Percentiles rank a stretch among this genome's conserved stretches.
These are phyloP conservation scores for Callinectes sapidus DNA, from an alignment of 2,888 invertebrate genomes.

Conservation along the genomic window DNA sequence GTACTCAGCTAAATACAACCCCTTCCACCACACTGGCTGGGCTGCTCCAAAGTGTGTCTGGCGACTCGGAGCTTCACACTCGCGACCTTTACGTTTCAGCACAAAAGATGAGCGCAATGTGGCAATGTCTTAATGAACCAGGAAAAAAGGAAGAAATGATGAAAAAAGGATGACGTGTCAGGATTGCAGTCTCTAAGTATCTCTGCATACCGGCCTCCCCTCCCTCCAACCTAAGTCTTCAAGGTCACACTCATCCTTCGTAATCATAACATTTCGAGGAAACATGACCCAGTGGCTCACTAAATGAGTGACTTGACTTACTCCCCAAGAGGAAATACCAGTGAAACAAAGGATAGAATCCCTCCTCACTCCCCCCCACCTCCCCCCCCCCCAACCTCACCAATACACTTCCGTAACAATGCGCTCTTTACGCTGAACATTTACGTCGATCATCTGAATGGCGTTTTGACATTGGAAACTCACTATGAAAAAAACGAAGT, in stretches of 20 bases:
- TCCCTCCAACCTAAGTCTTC: background rate
- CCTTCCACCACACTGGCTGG: background rate
- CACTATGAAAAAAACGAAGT: background rate
- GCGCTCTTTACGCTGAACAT: background rate
- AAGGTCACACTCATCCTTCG: slow-evolving; percentile 14
- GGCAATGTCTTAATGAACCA: slow-evolving; percentile 6
- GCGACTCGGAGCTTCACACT: background rate
- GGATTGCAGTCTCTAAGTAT: background rate
- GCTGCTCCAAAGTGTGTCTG: background rate
- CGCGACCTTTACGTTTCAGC: background rate
- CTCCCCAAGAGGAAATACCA: background rate
- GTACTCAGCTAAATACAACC: too few relatives aligned
- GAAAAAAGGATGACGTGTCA: background rate
- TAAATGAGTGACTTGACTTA: background rate
- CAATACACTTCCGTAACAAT: background rate
- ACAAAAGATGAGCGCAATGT: slow-evolving; percentile 5
- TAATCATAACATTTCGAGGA: background rate
- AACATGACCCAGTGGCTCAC: background rate
- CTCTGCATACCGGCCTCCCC: background rate
- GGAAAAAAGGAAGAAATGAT: background rate
- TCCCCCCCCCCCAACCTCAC: background rate
- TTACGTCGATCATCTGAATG: background rate
- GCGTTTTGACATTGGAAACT: background rate
- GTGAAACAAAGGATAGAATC: background rate
- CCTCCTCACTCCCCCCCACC: background rate